Base-by-base conservation (phyloP, 2,888 invertebrate genomes). In the Hirtodrosophila histrioides region DNA sequence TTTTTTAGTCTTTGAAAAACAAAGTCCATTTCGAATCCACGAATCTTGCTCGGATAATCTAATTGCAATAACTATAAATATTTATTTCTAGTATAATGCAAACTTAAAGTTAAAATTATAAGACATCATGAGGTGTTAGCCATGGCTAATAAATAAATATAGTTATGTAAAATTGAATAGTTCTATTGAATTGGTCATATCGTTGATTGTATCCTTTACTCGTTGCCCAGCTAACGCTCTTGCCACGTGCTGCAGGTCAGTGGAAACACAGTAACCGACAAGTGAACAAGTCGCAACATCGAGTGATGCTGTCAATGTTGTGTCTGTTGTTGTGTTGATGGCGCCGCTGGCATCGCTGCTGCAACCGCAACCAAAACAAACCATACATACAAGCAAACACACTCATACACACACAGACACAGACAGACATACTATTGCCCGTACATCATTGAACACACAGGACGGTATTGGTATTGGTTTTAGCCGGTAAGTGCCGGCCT, bases 361-460 rank as follows among this genome's bases (percentile, higher is more conserved):
- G 58, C 45, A 70, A 71, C 82, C 88, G 55, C 88, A 88, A 71
- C 62, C 75, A 74, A 81, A 76, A 74, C 82, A 78, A 69, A 55
- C 57, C 68, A 56, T 62, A 45, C 62, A n/a, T 29, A 11, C 12
- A 39, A 46, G 33, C 37, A 41, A 36, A 9, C 23, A 5, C 8
- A 35, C 33, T 9, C 31, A 33, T 0, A 23, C 17, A 37, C 36
- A 12, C 3, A 45, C 3, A n/a, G 6, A 11, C 9, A 33, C 9
- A 11, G 6, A 17, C 0, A 31, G 9, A 24, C 9, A 51, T 12
- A 27, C 1, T 31, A 27, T 4, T 37, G 17, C 35, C 41, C 11
- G 50, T 24, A 44, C 46, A 55, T 70, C 41, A 40, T 31, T 49
- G 33, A 3, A 4, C 12, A 45, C 40, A 54, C 53, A 72, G 40